These are phyloP conservation scores for Platichthys stellatus DNA, from an alignment of 2,113 vertebrate species.

Conservation along the genomic window DNA sequence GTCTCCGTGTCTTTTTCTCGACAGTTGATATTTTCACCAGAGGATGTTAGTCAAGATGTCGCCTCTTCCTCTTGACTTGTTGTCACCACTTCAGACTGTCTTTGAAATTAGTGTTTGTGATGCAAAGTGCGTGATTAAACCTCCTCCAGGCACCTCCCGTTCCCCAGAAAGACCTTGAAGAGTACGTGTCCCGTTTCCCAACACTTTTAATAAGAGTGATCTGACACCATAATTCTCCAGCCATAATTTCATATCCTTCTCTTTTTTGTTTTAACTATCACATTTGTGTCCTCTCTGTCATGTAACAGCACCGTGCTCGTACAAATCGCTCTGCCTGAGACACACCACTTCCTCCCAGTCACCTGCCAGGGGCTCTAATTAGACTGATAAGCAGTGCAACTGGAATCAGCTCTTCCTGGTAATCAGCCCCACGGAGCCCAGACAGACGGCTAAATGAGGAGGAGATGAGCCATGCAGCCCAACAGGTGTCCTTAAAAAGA, in stretches of 20 bases:
- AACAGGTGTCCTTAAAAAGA: conserved; percentile 81
- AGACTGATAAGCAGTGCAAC: conserved; percentile 79
- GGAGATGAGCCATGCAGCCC: conserved; percentile 79
- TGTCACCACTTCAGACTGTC: conserved; percentile 43
- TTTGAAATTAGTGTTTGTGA: conserved; percentile 25
- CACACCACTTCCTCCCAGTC: conserved; percentile 71
- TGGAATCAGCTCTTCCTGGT: conserved; percentile 77
- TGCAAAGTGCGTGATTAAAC: conserved; percentile 48
- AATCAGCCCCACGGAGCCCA: conserved; percentile 80
- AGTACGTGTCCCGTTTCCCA: conserved; percentile 24
- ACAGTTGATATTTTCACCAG: conserved; percentile 50
- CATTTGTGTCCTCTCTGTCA: conserved; percentile 22
- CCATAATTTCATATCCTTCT: conserved; percentile 18
- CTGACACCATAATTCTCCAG: conserved; percentile 34
- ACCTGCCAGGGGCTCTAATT: conserved; percentile 80
- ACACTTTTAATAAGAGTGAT: conserved; percentile 21
- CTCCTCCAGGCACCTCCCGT: conserved; percentile 31
- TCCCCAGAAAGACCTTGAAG: conserved; percentile 30
- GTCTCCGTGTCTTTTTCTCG: conserved; percentile 1
- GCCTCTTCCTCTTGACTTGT: conserved; percentile 37
- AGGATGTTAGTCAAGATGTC: conserved; percentile 47
- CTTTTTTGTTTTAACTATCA: background rate
- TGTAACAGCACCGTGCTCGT: conserved; percentile 39
- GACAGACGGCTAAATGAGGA: conserved; percentile 79
- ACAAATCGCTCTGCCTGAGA: conserved; percentile 57